These are phyloP conservation scores for Mus pahari DNA, from an alignment of 2,113 vertebrate species.

Conservation along the genomic window DNA sequence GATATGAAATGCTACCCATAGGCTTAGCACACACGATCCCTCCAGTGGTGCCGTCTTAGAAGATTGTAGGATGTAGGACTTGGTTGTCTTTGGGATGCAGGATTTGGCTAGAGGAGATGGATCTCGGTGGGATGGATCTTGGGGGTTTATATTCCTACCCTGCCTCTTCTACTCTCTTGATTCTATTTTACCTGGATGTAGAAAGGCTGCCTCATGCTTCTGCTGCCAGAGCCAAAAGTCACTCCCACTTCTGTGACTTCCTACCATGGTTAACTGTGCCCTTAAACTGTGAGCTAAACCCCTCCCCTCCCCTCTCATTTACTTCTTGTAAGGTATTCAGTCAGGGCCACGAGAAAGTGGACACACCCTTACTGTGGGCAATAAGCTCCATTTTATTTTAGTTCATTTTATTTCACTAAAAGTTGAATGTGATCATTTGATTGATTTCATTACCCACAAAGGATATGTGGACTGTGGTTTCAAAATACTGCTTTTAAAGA, in stretches of 20 bases:
- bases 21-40: not conserved
- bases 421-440: constrained; percentile 39
- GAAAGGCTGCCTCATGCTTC: not conserved
- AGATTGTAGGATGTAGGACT: not conserved
- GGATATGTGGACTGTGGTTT: constrained; percentile 21
- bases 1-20: not conserved
- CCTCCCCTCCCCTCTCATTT: no score
- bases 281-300: not conserved
- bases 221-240: not conserved
- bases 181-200: not conserved
- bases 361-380: not conserved
- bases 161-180: not conserved
- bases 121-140: no score
- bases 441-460: constrained; percentile 34
- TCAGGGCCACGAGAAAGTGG: not conserved
- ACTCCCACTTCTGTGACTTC: no score
- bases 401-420: constrained; percentile 13
- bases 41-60: no score
- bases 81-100: not conserved
- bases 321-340: not conserved
- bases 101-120: not conserved
- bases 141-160: not conserved
- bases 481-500: constrained; percentile 45
- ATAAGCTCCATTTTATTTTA: not conserved
- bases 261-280: not conserved